Base-by-base conservation (phyloP, 1,140 invertebrate genomes). In the Rhopalosiphum maidis region DNA sequence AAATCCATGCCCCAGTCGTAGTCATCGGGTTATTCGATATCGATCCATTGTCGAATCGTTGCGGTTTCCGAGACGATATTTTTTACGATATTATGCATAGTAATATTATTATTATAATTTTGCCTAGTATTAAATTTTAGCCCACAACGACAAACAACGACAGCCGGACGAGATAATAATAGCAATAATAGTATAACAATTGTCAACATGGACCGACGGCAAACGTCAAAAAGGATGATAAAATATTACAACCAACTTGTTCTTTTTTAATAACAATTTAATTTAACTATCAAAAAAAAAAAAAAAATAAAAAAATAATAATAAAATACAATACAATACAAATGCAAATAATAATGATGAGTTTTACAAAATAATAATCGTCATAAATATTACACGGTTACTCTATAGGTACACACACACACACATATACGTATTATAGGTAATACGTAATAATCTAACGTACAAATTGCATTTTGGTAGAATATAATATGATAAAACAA, bases 221-320 rank as follows among this genome's bases (percentile, higher is more conserved):
- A 82, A 11, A 35, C 18, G 35, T n/a, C 77, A 21, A 82, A 82
- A 8, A 8, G 35, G 35, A 37, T 37, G 23, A 83, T 23, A 37
- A 83, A 51, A 51, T 51, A 83, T 37, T 21, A 82, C 6, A 22
- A 83, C 37, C 48, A 48, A 51, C 30, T 88, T 21, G 86, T 88
- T 88, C 22, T 35, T 54, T 89, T 89, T 89, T 18, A n/a, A 89
- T 89, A 89, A 89, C 87, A 89, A 55, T 87, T 89, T 89, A 87
- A 89, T 89, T 89, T 51, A 37, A 89, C 87, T 89, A 89, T 89
- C n/a, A 35, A 89, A 51, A 51, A 86, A 30, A 41, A 37, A 8
- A 83, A 37, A 41, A 37, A 51, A 21, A 51, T n/a, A 51, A 18
- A 51, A 51, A 18, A 51, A 51, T 18, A 51, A 51, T 51, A 51